phyloP scores from a whole-genome alignment of 2,113 vertebrate species.

The Alaudala cheleensis region DNA sequence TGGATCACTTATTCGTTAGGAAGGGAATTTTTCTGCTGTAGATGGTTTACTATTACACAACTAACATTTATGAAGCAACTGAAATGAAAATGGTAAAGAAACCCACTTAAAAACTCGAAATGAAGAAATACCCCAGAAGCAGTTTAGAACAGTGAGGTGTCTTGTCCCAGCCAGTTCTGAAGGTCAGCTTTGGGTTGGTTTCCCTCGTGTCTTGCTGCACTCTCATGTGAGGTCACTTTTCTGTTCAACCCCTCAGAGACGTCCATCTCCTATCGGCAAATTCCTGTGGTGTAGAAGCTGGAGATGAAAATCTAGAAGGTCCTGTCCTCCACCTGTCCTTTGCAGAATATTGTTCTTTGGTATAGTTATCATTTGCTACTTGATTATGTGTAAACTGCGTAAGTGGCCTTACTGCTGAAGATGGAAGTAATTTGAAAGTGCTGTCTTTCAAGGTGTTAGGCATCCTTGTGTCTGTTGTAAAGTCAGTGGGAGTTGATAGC shows the following conservation, averaged over 20 bases:
- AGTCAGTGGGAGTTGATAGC: conserved; percentile 23
- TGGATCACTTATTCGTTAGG: background rate
- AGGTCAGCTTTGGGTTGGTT: background rate
- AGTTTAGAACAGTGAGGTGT: fast-evolving
- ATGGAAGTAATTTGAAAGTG: background rate
- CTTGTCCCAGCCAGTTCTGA: background rate
- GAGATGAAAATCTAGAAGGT: background rate
- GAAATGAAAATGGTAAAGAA: background rate
- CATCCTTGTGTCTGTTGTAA: background rate
- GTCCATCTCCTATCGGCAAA: background rate
- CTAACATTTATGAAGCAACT: background rate
- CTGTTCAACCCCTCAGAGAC: background rate
- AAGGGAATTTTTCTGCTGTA: background rate
- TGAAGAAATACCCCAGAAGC: background rate
- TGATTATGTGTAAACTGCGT: background rate
- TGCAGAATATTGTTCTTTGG: background rate
- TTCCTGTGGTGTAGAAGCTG: background rate
- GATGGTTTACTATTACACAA: background rate
- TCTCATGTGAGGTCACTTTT: background rate
- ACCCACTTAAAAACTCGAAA: background rate
- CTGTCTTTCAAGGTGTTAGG: conserved; percentile 1
- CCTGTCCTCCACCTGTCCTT: background rate
- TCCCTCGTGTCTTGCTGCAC: background rate
- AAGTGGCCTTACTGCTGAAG: background rate
- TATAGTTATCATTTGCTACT: background rate